These are phyloP conservation scores for Paramisgurnus dabryanus DNA, from an alignment of 2,113 vertebrate genomes.

Conservation along the genomic window DNA sequence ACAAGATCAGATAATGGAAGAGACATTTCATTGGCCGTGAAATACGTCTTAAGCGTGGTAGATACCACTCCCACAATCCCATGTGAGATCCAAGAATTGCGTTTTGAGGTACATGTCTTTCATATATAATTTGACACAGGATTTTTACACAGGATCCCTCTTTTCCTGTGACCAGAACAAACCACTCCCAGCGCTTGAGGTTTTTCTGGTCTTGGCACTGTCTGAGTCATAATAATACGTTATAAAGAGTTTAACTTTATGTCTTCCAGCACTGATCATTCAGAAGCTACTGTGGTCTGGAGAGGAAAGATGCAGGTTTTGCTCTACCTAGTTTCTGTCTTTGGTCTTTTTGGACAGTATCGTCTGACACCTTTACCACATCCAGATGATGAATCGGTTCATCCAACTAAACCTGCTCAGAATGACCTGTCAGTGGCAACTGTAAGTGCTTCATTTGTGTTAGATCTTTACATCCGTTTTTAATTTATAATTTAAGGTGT, in stretches of 20 bases:
- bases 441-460: constrained; percentile 65
- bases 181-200: constrained; percentile 76
- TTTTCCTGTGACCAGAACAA: constrained; percentile 57
- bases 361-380: constrained; percentile 58
- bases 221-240: constrained; percentile 75
- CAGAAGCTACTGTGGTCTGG: constrained; percentile 35
- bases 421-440: constrained; percentile 69
- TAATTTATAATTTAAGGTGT: constrained; percentile 41
- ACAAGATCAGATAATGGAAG: neutral
- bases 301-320: constrained; percentile 40
- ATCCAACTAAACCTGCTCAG: constrained; percentile 49
- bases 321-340: constrained; percentile 52
- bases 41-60: neutral
- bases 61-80: neutral
- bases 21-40: constrained; percentile 8
- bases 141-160: constrained; percentile 28
- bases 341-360: constrained; percentile 56
- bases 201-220: constrained; percentile 61
- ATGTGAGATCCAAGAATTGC: constrained; percentile 11
- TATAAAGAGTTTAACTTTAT: constrained; percentile 69
- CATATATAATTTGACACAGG: constrained; percentile 34
- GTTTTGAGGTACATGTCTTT: constrained; percentile 11
- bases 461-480: constrained; percentile 19
- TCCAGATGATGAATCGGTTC: constrained; percentile 48
- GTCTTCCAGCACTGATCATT: constrained; percentile 46